These are phyloP conservation scores for Clavelina lepadiformis DNA, from an alignment of 23 tunicate genomes.

Conservation along the genomic window DNA sequence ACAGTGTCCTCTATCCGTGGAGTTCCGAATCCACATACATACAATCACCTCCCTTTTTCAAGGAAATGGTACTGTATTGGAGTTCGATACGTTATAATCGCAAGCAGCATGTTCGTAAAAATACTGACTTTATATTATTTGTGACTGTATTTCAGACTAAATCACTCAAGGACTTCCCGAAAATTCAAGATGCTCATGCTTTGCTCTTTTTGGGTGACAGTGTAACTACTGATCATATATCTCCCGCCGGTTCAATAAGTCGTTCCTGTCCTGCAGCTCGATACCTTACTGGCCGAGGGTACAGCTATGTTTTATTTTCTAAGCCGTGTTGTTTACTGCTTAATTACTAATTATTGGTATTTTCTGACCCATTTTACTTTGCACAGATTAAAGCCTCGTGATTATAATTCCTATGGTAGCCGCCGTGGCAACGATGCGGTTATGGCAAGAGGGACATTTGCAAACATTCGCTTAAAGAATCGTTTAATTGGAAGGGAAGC, in stretches of 20 bases:
- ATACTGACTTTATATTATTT: no score
- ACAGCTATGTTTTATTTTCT: constrained; percentile 3
- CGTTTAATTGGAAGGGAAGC: constrained; percentile 85
- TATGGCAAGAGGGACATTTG: constrained; percentile 98
- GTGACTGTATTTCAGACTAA: constrained; percentile 31
- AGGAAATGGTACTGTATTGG: constrained; percentile 55
- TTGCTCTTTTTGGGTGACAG: constrained; percentile 86
- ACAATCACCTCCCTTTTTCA: constrained; percentile 95
- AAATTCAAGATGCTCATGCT: constrained; percentile 53
- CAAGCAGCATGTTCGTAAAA: no score
- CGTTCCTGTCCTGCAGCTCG: constrained; percentile 84
- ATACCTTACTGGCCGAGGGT: constrained; percentile 73
- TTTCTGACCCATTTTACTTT: neutral
- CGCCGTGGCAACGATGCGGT: constrained; percentile 97
- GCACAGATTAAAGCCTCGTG: constrained; percentile 77
- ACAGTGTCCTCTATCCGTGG: constrained; percentile 88
- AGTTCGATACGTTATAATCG: no score
- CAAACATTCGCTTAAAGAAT: constrained; percentile 90
- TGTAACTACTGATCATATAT: constrained; percentile 97
- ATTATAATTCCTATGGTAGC: constrained; percentile 93
- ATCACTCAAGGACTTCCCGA: constrained; percentile 18
- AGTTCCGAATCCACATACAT: constrained; percentile 75
- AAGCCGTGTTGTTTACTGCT: neutral
- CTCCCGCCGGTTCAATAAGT: constrained; percentile 96
- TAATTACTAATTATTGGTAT: neutral